Evolutionary conservation across 2,797 vertebrate genomes (phyloP).

Genomic region (Moxostoma hubbsi): DNA sequence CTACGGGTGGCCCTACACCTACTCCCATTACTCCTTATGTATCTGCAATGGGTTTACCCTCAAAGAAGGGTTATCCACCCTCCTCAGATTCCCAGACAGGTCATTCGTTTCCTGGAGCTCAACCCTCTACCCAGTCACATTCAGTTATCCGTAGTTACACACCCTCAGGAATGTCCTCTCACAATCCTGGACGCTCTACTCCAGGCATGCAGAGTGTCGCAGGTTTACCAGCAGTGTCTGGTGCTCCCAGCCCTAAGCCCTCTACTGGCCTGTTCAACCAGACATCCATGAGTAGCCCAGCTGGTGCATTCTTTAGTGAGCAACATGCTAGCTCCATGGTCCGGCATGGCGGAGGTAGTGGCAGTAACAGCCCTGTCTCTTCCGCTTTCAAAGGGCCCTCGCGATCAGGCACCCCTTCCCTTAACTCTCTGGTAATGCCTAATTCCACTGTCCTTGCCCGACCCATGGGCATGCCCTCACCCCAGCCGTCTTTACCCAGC

Average conservation of each 20-base stretch:
- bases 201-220: constrained; percentile 77
- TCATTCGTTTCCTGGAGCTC: constrained; percentile 74
- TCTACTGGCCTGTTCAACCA: constrained; percentile 61
- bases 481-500: constrained; percentile 82
- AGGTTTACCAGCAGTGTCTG: constrained; percentile 68
- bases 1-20: constrained; percentile 66
- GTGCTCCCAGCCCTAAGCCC: constrained; percentile 76
- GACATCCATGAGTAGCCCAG: constrained; percentile 51
- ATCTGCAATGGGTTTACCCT: constrained; percentile 74
- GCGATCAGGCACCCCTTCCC: constrained; percentile 81
- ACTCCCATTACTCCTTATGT: constrained; percentile 75
- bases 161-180: constrained; percentile 77
- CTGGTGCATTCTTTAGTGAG: constrained; percentile 64
- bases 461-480: constrained; percentile 79
- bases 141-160: constrained; percentile 87
- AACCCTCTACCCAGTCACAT: constrained; percentile 71
- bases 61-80: constrained; percentile 83
- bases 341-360: constrained; percentile 73
- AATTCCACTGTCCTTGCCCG: constrained; percentile 79
- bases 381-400: constrained; percentile 92
- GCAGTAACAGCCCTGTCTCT: constrained; percentile 87
- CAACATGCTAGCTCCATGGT: constrained; percentile 61
- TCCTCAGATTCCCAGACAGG: constrained; percentile 80
- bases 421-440: constrained; percentile 80
- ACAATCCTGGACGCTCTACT: constrained; percentile 75